A percentile compares a stretch with the other conserved stretches of the same genome.
These are phyloP conservation scores for Garra rufa DNA, from an alignment of 2,113 vertebrate genomes.

Conservation along the genomic window DNA sequence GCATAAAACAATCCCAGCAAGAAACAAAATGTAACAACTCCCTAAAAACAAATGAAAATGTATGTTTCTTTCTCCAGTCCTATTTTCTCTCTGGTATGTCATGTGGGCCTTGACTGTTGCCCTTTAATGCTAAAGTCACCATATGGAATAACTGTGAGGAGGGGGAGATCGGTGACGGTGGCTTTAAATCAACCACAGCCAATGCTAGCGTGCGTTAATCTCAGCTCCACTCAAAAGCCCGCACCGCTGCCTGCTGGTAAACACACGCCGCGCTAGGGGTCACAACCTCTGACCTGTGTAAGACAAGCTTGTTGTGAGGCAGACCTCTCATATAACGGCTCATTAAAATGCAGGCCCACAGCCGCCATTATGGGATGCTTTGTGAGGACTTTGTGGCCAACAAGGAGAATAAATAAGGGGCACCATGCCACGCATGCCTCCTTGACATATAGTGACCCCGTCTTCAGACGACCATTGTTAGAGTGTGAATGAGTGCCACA, in stretches of 20 bases:
- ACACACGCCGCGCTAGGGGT: slow-evolving; percentile 30
- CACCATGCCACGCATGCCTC: slow-evolving; percentile 23
- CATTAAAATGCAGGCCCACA: slow-evolving; percentile 61
- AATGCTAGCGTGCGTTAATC: slow-evolving; percentile 20
- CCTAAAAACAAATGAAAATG: background rate
- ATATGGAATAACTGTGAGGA: slow-evolving; percentile 31
- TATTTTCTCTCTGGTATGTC: background rate
- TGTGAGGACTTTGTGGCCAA: slow-evolving; percentile 31
- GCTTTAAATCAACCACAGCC: slow-evolving; percentile 21
- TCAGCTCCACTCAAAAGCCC: slow-evolving; percentile 9
- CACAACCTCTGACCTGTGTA: slow-evolving; percentile 53
- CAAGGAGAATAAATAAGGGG: slow-evolving; percentile 54
- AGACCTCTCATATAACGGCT: slow-evolving; percentile 55
- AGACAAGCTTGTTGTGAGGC: slow-evolving; percentile 38
- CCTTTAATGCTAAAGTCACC: slow-evolving; percentile 5
- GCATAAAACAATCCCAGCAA: background rate
- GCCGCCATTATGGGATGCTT: slow-evolving; percentile 48
- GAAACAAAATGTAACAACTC: background rate
- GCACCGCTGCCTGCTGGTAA: slow-evolving; percentile 33
- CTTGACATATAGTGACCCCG: slow-evolving; percentile 44
- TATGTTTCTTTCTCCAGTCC: background rate
- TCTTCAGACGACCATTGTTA: slow-evolving; percentile 19
- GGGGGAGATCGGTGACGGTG: slow-evolving; percentile 3
- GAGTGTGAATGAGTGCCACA: slow-evolving; percentile 17
- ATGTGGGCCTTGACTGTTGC: background rate